These are phyloP conservation scores for Rousettus leschenaultii DNA, from an alignment of 2,113 vertebrate species.

Conservation along the genomic window DNA sequence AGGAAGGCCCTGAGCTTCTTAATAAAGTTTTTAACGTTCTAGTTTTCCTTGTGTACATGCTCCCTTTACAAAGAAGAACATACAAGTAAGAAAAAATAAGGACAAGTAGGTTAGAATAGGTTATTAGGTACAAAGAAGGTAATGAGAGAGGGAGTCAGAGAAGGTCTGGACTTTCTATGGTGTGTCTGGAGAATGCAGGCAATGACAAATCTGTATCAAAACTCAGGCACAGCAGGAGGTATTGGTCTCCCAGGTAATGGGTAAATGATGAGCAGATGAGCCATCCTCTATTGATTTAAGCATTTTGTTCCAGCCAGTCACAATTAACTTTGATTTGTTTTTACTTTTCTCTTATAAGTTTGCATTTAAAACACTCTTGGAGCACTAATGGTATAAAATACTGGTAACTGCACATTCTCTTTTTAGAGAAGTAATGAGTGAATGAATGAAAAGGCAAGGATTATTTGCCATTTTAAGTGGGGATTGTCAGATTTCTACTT, in stretches of 20 bases:
- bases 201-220: slow-evolving; percentile 75
- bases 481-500: slow-evolving; percentile 38
- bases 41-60: not conserved
- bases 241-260: slow-evolving; percentile 82
- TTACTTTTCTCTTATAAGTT: slow-evolving; percentile 81
- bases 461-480: slow-evolving; percentile 34
- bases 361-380: slow-evolving; percentile 77
- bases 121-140: slow-evolving; percentile 64
- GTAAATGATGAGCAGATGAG: slow-evolving; percentile 82
- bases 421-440: slow-evolving; percentile 68
- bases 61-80: slow-evolving; percentile 26
- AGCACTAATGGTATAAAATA: slow-evolving; percentile 78
- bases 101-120: slow-evolving; percentile 50
- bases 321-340: slow-evolving; percentile 85
- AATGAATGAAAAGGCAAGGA: slow-evolving; percentile 50
- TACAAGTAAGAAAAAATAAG: slow-evolving; percentile 45
- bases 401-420: slow-evolving; percentile 69
- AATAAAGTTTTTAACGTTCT: not conserved
- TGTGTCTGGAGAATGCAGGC: slow-evolving; percentile 40
- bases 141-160: slow-evolving; percentile 52
- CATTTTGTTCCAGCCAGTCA: slow-evolving; percentile 84
- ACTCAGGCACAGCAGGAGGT: slow-evolving; percentile 77
- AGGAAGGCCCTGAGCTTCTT: not conserved
- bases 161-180: slow-evolving; percentile 42
- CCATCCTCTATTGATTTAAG: slow-evolving; percentile 80